Percentiles rank a stretch among this genome's conserved stretches.
Evolutionary conservation across 2,888 invertebrate species (phyloP).

Genomic region (Carpatolechia fugitivella): DNA sequence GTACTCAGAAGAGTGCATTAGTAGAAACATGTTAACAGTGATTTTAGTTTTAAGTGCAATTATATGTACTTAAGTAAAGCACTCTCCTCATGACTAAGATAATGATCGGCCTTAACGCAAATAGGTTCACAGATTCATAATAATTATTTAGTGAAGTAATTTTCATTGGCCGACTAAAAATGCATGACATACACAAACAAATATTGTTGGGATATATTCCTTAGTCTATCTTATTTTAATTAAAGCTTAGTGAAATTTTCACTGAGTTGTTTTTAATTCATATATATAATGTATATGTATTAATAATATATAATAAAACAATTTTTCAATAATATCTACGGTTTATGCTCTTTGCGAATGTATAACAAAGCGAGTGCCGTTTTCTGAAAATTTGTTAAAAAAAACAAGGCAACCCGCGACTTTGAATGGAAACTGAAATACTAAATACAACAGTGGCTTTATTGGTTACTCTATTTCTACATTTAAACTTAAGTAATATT

Average conservation of each 20-base stretch:
- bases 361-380: constrained; percentile 35
- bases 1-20: no score
- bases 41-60: no score
- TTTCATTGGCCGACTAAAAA: not conserved
- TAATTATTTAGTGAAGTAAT: no score
- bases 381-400: constrained; percentile 10
- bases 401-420: constrained; percentile 15
- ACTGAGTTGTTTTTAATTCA: constrained; percentile 47
- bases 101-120: no score
- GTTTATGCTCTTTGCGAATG: not conserved
- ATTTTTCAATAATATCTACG: constrained; percentile 16
- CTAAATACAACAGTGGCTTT: not conserved
- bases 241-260: constrained; percentile 70
- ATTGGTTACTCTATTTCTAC: constrained; percentile 8
- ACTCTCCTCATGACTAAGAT: no score
- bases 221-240: constrained; percentile 72
- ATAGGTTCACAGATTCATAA: no score
- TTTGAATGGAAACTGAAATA: not conserved
- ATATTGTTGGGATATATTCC: constrained; percentile 34
- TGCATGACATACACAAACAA: constrained; percentile 16
- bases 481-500: constrained; percentile 33
- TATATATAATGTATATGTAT: constrained; percentile 22
- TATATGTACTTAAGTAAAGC: no score
- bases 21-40: no score
- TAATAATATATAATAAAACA: constrained; percentile 17